A percentile compares a stretch with the other conserved stretches of the same genome.
Conservation (phyloP, 2,888 invertebrate species). For the Aquatica leii region DNA sequence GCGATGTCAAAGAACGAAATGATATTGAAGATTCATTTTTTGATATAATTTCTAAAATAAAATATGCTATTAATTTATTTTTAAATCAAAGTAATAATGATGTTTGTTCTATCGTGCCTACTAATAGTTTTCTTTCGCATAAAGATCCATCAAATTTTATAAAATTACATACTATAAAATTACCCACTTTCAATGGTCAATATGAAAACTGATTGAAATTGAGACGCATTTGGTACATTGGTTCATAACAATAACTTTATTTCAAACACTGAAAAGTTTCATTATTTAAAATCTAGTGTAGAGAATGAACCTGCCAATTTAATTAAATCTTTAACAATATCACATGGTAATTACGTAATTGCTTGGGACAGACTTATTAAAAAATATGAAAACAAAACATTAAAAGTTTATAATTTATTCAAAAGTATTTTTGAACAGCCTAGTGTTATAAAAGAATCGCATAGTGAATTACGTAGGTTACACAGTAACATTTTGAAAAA, state of each 20-base stretch:
- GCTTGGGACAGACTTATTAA: background rate
- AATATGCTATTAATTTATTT: too few relatives aligned
- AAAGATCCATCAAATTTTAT: background rate
- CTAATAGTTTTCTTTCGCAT: too few relatives aligned
- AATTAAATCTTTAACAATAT: background rate
- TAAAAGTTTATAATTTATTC: constrained; percentile 7
- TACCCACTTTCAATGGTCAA: background rate
- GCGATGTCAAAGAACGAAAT: background rate
- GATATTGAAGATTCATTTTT: background rate
- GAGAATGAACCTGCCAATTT: background rate
- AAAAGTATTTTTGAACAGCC: background rate
- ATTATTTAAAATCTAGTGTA: constrained; percentile 4
- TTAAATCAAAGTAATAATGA: background rate
- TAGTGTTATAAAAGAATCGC: background rate
- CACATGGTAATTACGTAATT: background rate
- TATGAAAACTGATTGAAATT: background rate
- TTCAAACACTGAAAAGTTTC: background rate
- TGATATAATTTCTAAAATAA: background rate
- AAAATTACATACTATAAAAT: background rate
- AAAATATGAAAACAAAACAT: background rate
- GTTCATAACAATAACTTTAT: background rate
- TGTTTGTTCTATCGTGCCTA: background rate
- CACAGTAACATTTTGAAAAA: background rate
- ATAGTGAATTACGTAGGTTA: background rate
- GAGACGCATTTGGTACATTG: constrained; percentile 1